phyloP scores from a whole-genome alignment of 2,797 vertebrate species.

The Lacerta agilis region DNA sequence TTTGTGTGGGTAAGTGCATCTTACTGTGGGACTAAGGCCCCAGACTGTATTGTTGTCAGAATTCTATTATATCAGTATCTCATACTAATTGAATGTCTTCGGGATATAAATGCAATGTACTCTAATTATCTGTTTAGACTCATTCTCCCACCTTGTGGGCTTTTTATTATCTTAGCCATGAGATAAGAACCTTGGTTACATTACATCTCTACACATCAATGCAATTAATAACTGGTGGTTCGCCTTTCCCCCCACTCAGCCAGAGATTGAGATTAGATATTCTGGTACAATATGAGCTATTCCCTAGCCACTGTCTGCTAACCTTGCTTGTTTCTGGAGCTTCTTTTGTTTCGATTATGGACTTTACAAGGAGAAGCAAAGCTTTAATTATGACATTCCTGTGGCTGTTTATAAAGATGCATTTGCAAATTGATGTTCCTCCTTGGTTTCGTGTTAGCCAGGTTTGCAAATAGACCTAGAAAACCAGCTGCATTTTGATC shows the following conservation, averaged over 20 bases:
- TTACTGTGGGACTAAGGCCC: background rate
- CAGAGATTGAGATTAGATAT: conserved; percentile 28
- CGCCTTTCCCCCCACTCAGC: background rate
- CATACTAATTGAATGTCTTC: conserved; percentile 39
- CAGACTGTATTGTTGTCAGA: conserved; percentile 6
- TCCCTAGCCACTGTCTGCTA: conserved; percentile 1
- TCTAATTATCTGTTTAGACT: conserved; percentile 49
- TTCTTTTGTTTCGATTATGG: conserved; percentile 20
- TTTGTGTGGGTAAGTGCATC: background rate
- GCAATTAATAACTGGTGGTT: conserved; percentile 30
- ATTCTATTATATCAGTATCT: conserved; percentile 13
- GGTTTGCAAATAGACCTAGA: conserved; percentile 16
- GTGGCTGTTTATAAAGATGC: accelerated
- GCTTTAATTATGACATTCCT: conserved; percentile 7
- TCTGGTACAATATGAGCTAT: conserved; percentile 5
- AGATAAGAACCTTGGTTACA: conserved; percentile 38
- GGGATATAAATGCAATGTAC: conserved; percentile 4
- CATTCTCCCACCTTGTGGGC: conserved; percentile 1
- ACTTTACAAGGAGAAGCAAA: background rate
- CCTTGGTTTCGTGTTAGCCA: conserved; percentile 9
- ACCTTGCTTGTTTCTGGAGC: conserved; percentile 5
- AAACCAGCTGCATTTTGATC: background rate
- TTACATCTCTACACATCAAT: conserved; percentile 29
- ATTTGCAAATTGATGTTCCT: conserved; percentile 29
- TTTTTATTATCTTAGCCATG: conserved; percentile 21